Conservation (phyloP, 2,113 vertebrate genomes). For the Gnathonemus longibarbis region DNA sequence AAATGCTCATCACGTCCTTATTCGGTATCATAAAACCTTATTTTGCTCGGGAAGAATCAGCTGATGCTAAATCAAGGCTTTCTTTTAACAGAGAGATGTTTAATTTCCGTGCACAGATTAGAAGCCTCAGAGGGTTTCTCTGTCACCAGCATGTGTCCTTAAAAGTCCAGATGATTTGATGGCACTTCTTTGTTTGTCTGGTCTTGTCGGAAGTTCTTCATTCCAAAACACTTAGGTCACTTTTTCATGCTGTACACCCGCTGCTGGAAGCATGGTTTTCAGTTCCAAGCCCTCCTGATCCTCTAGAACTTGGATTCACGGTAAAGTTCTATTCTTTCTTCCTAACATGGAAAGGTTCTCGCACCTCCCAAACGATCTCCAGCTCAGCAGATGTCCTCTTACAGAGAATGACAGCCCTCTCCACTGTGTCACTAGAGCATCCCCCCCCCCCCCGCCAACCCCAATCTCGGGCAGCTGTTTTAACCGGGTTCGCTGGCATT, state of each 20-base stretch:
- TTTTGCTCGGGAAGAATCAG: background rate
- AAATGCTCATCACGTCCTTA: background rate
- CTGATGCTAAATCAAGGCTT: background rate
- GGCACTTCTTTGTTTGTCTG: background rate
- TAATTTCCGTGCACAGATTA: background rate
- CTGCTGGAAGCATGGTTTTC: background rate
- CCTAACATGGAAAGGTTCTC: background rate
- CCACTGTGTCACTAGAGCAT: conserved; percentile 36
- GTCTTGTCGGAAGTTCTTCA: background rate
- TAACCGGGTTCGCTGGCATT: conserved; percentile 61
- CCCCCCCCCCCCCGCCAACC: conserved; percentile 42
- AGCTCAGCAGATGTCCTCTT: no score
- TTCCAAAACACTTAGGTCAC: background rate
- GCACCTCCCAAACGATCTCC: background rate
- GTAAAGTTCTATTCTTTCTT: background rate
- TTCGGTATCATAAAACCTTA: background rate
- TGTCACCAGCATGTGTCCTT: background rate
- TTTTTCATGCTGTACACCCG: background rate
- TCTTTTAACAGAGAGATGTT: background rate
- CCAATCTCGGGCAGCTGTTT: conserved; percentile 58
- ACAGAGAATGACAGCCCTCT: conserved; percentile 24
- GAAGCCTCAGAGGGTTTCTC: background rate
- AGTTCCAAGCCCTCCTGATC: background rate
- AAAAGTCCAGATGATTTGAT: background rate
- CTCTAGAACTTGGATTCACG: background rate